Conservation (phyloP, 2,113 vertebrate genomes). For the Podarcis cretensis region DNA sequence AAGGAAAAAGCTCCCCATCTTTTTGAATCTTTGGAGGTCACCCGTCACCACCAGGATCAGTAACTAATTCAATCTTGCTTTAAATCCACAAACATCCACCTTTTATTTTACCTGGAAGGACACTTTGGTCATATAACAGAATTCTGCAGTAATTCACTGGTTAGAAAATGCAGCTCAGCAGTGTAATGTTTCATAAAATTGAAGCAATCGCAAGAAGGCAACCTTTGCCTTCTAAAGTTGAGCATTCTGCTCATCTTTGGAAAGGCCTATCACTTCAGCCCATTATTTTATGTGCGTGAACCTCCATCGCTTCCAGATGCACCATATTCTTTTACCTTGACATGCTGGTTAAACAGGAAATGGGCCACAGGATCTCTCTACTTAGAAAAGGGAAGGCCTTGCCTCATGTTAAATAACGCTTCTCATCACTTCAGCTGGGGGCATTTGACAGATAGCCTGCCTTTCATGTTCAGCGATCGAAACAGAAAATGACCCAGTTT, state of each 20-base stretch:
- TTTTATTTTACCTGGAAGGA: slow-evolving; percentile 39
- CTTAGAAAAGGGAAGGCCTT: not conserved
- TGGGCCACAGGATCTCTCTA: not conserved
- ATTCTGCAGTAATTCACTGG: slow-evolving; percentile 44
- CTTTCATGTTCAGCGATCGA: not conserved
- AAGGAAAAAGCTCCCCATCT: not conserved
- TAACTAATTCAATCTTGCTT: slow-evolving; percentile 10
- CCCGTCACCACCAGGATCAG: not conserved
- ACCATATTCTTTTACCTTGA: not conserved
- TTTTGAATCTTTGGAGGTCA: not conserved
- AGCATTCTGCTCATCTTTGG: slow-evolving; percentile 35
- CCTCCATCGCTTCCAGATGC: not conserved
- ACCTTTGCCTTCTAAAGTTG: slow-evolving; percentile 35
- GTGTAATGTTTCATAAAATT: slow-evolving; percentile 51
- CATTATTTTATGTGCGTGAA: slow-evolving; percentile 1
- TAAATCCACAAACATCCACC: not conserved
- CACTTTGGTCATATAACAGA: slow-evolving; percentile 6
- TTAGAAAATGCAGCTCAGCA: slow-evolving; percentile 31
- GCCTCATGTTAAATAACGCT: not conserved
- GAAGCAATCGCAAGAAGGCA: slow-evolving; percentile 46
- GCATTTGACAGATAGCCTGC: not conserved
- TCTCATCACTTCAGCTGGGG: not conserved
- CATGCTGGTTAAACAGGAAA: not conserved
- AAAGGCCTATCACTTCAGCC: slow-evolving; percentile 23
- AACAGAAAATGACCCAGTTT: not conserved